A percentile compares a stretch with the other conserved stretches of the same genome.
phyloP scores from a whole-genome alignment of 2,113 vertebrate genomes.

The Equus przewalskii region DNA sequence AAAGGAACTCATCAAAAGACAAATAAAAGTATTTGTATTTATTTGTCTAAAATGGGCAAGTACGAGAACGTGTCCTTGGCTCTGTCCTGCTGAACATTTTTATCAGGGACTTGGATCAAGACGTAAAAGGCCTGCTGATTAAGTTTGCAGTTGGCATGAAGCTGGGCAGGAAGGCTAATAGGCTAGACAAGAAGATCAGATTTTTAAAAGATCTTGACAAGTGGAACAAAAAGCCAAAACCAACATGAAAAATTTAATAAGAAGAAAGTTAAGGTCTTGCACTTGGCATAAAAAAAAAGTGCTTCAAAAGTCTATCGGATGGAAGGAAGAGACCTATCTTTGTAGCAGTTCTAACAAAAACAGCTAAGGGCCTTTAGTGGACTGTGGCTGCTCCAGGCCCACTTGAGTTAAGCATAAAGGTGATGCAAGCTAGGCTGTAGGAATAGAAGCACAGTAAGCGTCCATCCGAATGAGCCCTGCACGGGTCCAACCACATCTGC shows the following conservation, averaged over 20 bases:
- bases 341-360: background rate
- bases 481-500: background rate
- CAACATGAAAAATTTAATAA: constrained; percentile 64
- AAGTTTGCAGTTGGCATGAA: constrained; percentile 61
- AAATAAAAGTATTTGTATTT: constrained; percentile 51
- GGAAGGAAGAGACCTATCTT: background rate
- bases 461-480: background rate
- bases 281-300: constrained; percentile 32
- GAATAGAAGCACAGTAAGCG: background rate
- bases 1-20: constrained; percentile 24
- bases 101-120: constrained; percentile 62
- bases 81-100: constrained; percentile 58
- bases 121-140: constrained; percentile 70
- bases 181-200: constrained; percentile 57
- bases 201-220: constrained; percentile 71
- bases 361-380: background rate
- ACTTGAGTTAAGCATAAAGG: background rate
- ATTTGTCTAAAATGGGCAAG: constrained; percentile 40
- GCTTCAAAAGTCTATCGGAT: background rate
- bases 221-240: constrained; percentile 67
- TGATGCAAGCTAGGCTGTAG: background rate
- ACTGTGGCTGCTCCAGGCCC: background rate
- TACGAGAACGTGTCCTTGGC: background rate
- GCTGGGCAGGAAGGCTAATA: constrained; percentile 58
- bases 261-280: constrained; percentile 47